Base-by-base conservation (phyloP, 2,113 vertebrate species). In the Apus apus region DNA sequence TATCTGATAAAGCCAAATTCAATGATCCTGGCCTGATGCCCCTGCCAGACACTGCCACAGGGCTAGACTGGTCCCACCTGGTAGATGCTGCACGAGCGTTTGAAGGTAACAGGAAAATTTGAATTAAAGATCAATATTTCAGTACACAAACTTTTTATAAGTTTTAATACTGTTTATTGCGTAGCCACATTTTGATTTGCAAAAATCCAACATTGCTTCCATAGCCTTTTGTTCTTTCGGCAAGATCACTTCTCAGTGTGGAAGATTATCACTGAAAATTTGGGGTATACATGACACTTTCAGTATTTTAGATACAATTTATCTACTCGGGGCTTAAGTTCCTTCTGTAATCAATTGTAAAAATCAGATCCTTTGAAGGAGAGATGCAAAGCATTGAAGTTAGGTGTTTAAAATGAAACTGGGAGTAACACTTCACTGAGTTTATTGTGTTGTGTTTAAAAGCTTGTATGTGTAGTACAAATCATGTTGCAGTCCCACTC, bases 11-110 rank as follows among this genome's bases (percentile, higher is more conserved):
- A 98, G 98, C 98, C 97, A 99, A 99, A 98, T 98, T 98, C 96
- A 98, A 98, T 97, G 99, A 99, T 97, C 99, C 99, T 53, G 99
- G 99, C 92, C 98, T 99, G 98, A 99, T 99, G 98, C 99, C 99
- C 91, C 99, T 99, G 89, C 99, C 99, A 88, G 99, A 99, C 97
- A 98, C 99, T 53, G 99, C 98, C 97, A 98, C 98, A 26, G 99
- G 98, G 90, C 97, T 99, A 97, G 99, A 99, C 97, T 99, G 99
- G 99, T 98, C 99, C 92, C 98, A 99, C 98, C 99, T 99, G 91
- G 99, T 99, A 92, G 99, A 99, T 68, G 99, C 99, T 91, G 99
- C 99, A 51, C 98, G 98, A 96, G 99, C 99, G 51, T 99, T 99
- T 97, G 99, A 99, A 99, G 99, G 99, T 99, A 99, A 97, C 82